These are phyloP conservation scores for Pyralis farinalis DNA, from an alignment of 2,888 invertebrate species.

Conservation along the genomic window DNA sequence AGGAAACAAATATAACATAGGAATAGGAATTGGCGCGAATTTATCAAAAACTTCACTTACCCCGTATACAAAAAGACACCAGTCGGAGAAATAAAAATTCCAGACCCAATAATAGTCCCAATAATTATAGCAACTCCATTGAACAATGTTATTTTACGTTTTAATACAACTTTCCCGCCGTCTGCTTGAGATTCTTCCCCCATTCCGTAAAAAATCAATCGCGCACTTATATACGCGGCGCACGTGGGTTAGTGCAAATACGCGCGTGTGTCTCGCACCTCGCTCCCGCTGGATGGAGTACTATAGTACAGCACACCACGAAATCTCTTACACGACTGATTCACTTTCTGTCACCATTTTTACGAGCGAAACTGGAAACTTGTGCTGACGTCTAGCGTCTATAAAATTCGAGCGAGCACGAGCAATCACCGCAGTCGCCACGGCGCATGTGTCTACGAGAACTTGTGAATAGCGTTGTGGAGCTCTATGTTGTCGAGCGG, in stretches of 20 bases:
- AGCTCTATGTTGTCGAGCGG: not conserved
- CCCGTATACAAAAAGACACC: constrained; percentile 85
- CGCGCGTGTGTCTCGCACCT: constrained; percentile 15
- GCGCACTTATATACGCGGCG: constrained; percentile 49
- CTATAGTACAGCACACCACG: constrained; percentile 33
- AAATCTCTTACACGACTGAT: constrained; percentile 59
- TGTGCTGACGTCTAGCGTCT: constrained; percentile 41
- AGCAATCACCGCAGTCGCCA: constrained; percentile 42
- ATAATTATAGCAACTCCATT: constrained; percentile 95
- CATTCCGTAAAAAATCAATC: constrained; percentile 76
- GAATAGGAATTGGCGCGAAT: constrained; percentile 40
- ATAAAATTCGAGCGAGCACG: constrained; percentile 35
- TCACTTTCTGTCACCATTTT: constrained; percentile 68
- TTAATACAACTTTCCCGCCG: constrained; percentile 84
- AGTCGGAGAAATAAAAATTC: constrained; percentile 96
- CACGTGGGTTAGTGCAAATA: constrained; percentile 49
- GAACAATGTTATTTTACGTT: constrained; percentile 90
- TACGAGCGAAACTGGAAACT: constrained; percentile 55
- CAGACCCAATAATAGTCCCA: constrained; percentile 94
- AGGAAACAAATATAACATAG: too few relatives aligned
- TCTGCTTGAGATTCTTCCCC: constrained; percentile 67
- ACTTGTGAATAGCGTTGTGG: constrained; percentile 13
- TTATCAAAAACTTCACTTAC: constrained; percentile 57
- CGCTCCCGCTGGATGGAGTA: constrained; percentile 11
- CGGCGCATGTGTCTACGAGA: constrained; percentile 50